These are phyloP conservation scores for Pachymerium ferrugineum DNA, from an alignment of 2,888 invertebrate species.

Conservation along the genomic window DNA sequence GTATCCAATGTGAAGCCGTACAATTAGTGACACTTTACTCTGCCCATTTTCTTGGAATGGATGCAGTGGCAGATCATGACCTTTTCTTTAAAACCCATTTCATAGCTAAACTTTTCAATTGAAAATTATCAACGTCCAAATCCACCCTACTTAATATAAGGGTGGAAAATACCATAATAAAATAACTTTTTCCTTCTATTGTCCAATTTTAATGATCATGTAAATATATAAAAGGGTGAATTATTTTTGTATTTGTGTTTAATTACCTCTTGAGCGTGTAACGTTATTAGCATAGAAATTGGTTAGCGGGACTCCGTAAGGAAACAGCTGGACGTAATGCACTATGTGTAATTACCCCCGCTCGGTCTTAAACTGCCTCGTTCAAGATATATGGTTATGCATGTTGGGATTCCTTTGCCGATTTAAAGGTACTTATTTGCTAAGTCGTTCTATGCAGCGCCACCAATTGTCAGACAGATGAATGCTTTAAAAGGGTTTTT, in stretches of 20 bases:
- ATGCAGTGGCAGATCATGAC: too few relatives aligned
- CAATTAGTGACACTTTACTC: too few relatives aligned
- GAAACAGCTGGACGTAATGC: slow-evolving; percentile 13
- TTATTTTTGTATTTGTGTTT: background rate
- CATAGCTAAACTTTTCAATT: too few relatives aligned
- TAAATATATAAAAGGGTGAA: background rate
- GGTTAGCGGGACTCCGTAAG: background rate
- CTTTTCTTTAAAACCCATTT: too few relatives aligned
- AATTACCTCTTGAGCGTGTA: background rate
- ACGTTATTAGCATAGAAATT: background rate
- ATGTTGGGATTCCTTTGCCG: background rate
- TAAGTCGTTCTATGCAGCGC: background rate
- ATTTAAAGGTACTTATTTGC: background rate
- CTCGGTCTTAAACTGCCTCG: background rate
- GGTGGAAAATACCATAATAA: too few relatives aligned
- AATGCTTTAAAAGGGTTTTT: too few relatives aligned
- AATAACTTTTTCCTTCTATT: too few relatives aligned
- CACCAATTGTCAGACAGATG: too few relatives aligned
- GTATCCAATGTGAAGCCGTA: too few relatives aligned
- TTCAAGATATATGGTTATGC: background rate
- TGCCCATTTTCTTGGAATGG: too few relatives aligned
- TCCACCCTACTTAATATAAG: too few relatives aligned
- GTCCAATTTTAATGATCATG: background rate
- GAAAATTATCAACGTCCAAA: too few relatives aligned
- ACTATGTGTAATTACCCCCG: background rate